These are phyloP conservation scores for Catharus ustulatus DNA, from an alignment of 2,797 vertebrate species.

Conservation along the genomic window DNA sequence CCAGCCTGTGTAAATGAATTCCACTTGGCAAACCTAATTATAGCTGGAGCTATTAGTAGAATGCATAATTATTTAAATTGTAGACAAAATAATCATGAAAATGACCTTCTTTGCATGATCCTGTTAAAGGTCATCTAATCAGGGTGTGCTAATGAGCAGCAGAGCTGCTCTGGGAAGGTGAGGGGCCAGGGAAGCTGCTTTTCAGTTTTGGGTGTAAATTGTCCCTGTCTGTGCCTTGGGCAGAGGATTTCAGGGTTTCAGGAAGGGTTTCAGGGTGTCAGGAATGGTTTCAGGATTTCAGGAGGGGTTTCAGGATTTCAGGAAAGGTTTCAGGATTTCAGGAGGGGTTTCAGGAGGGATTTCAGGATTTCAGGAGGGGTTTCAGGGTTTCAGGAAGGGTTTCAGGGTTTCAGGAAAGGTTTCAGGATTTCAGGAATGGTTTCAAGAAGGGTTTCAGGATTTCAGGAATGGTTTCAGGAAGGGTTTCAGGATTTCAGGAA, in stretches of 20 bases:
- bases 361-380: no score
- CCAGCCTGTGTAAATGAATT: slow-evolving; percentile 5
- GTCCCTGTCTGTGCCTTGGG: background rate
- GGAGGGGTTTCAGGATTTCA: background rate
- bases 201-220: background rate
- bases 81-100: slow-evolving; percentile 50
- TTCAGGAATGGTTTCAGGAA: no score
- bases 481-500: no score
- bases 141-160: background rate
- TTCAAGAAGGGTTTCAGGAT: no score
- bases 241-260: background rate
- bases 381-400: background rate
- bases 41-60: slow-evolving; percentile 2
- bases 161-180: background rate
- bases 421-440: no score
- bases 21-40: slow-evolving; percentile 47
- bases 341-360: background rate
- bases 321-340: background rate
- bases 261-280: no score
- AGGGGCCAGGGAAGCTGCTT: background rate
- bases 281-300: background rate
- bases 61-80: slow-evolving; percentile 61
- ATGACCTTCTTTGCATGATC: slow-evolving; percentile 48
- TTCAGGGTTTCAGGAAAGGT: background rate
- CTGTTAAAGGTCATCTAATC: slow-evolving; percentile 49